Base-by-base conservation (phyloP, 2,888 invertebrate species). In the Lepidocyrtinus sp. region DNA sequence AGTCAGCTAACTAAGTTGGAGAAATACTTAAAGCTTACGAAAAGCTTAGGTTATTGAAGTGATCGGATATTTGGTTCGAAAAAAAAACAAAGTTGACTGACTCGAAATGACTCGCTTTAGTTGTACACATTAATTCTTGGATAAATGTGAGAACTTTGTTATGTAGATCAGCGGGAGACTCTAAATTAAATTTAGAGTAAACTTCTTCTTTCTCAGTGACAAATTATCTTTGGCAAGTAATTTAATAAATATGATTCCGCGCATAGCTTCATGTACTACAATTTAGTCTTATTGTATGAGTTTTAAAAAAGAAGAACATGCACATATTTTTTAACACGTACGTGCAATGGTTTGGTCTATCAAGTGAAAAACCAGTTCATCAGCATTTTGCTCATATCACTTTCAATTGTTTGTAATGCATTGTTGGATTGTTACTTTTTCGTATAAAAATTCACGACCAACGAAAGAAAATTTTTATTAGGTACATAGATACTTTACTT, bases 51-150 rank as follows among this genome's bases (percentile, higher is more conserved):
- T 9, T 36, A 36, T 36, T 12, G 36, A 36, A 12, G 12, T 9
- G 36, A 36, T 36, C 36, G 12, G 36, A 36, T 12, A 36, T 5
- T 9, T 36, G 12, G 12, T 12, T 9, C 36, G 12, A 9, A 36
- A 12, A 59, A n/a, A 21, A 9, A 59, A 59, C 21, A 59, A 59
- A 9, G 59, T 59, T 59, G 59, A 59, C 59, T 59, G 59, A 59
- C 36, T 36, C 59, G 19, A 22, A 59, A 3, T 59, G 22, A 36
- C 36, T 36, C 36, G 12, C 36, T 36, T 12, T n/a, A 36, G 5
- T 36, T 36, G 5, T 12, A 7, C 36, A 9, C n/a, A 50, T 50
- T 50, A 59, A 59, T 19, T 5, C 59, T 21, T 59, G 36, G 12
- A 12, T 5, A 36, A 36, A 9, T 36, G 36, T 36, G 36, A 36